phyloP scores from a whole-genome alignment of 2,888 invertebrate genomes.

The Latrodectus hesperus region DNA sequence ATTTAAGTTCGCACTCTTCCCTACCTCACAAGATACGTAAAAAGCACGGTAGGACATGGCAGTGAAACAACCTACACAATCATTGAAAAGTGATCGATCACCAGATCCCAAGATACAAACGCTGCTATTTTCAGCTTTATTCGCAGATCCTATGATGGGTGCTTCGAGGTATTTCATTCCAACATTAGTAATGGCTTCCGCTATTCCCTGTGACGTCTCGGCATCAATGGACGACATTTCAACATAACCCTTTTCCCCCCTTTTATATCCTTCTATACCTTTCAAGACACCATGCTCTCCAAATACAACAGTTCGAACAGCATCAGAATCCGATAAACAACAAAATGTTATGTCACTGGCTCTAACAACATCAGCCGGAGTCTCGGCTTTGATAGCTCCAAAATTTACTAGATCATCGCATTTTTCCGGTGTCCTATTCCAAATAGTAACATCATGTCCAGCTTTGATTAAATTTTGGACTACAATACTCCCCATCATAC shows the following conservation, averaged over 20 bases:
- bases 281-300: slow-evolving; percentile 92
- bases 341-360: slow-evolving; percentile 95
- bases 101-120: slow-evolving; percentile 93
- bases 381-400: slow-evolving; percentile 83
- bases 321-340: slow-evolving; percentile 93
- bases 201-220: slow-evolving; percentile 93
- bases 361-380: slow-evolving; percentile 93
- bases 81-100: slow-evolving; percentile 90
- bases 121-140: slow-evolving; percentile 89
- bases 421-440: slow-evolving; percentile 93
- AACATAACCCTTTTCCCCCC: slow-evolving; percentile 87
- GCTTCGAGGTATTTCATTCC: slow-evolving; percentile 96
- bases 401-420: slow-evolving; percentile 83
- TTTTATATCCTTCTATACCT: slow-evolving; percentile 80
- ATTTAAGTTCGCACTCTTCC: slow-evolving; percentile 95
- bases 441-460: slow-evolving; percentile 90
- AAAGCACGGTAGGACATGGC: slow-evolving; percentile 96
- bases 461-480: slow-evolving; percentile 95
- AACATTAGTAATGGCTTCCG: slow-evolving; percentile 81
- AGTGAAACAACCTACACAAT: slow-evolving; percentile 94
- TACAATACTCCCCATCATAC: slow-evolving; percentile 95
- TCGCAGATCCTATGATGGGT: slow-evolving; percentile 90
- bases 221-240: slow-evolving; percentile 98
- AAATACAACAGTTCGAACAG: slow-evolving; percentile 96
- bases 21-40: slow-evolving; percentile 86